Percentiles rank a stretch among this genome's conserved stretches.
Evolutionary conservation across 2,888 invertebrate genomes (phyloP).

Genomic region (Luffia ferchaultella): DNA sequence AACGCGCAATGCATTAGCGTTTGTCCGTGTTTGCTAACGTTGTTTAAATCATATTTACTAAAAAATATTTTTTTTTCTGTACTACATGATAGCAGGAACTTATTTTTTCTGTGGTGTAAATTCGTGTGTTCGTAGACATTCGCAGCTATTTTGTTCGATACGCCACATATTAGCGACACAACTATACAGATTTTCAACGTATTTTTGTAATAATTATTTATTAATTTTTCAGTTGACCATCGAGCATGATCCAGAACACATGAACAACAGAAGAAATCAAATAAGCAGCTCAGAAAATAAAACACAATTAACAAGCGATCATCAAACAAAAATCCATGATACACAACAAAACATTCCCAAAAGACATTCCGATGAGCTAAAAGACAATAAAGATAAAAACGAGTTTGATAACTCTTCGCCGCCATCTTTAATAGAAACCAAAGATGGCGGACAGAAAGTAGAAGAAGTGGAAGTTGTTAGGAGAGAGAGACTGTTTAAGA

Average conservation of each 20-base stretch:
- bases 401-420: slow-evolving; percentile 23
- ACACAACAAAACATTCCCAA: slow-evolving; percentile 15
- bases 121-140: too few species aligned
- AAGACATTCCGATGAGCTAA: slow-evolving; percentile 16
- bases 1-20: too few species aligned
- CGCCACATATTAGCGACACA: too few species aligned
- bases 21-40: too few species aligned
- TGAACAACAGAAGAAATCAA: slow-evolving; percentile 34
- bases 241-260: slow-evolving; percentile 85
- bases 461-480: slow-evolving; percentile 14
- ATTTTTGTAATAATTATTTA: neutral
- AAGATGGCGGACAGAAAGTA: slow-evolving; percentile 44
- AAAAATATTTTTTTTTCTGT: too few species aligned
- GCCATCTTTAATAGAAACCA: slow-evolving; percentile 33
- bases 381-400: slow-evolving; percentile 22
- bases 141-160: too few species aligned
- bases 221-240: slow-evolving; percentile 74
- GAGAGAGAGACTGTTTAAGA: slow-evolving; percentile 51
- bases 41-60: too few species aligned
- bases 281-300: slow-evolving; percentile 18
- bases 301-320: neutral
- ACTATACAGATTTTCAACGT: neutral
- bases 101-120: too few species aligned
- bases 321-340: neutral
- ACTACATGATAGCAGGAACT: too few species aligned